Evolutionary conservation across 1,140 invertebrate genomes (phyloP), one percentile per base, ranked within the genome.

Genomic region (Plectus sambesii): DNA sequence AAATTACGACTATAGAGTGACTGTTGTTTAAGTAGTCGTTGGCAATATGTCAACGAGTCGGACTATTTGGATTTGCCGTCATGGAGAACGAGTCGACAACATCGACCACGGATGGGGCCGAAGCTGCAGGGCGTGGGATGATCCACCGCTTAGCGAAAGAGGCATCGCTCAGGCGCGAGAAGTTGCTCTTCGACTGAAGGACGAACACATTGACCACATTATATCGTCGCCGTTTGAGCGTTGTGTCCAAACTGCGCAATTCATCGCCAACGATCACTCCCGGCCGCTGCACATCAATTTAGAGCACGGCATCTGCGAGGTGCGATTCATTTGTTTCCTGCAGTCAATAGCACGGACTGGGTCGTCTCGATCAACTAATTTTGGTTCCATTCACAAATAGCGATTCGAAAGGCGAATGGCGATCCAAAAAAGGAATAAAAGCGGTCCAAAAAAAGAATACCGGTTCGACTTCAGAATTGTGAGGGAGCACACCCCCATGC

Each of bases 81-180:
- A 63, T 52, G 62, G 62, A 24, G 63, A 63, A 42, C 58, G 62
- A 6, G 51, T 63, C n/a, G 62, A 63, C 45, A 65, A 63, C 41
- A 46, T 63, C 5, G 52, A 63, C 36, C 42, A n/a, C 55, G 17
- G 24, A 40, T 9, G 66, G 62, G 63, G 35, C 39, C 9, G 29
- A 53, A 30, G 62, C n/a, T 5, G 42, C 54, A 1, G 58, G 9
- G 47, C 58, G 20, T 68, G 63, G 64, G 62, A 63, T 46, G 62
- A 63, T 47, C 62, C 62, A 8, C 42, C 53, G 3, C 38, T 63
- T n/a, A 63, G 62, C 36, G 23, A 30, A 27, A 53, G 64, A 15
- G 62, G 62, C 22, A 48, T 42, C 39, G 20, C 36, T 12, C 62
- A 63, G 45, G 62, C 62, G 4, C 24, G 26, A 8, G 62, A 63